These are phyloP conservation scores for Sinonovacula constricta DNA, from an alignment of 1,140 invertebrate species.

Conservation along the genomic window DNA sequence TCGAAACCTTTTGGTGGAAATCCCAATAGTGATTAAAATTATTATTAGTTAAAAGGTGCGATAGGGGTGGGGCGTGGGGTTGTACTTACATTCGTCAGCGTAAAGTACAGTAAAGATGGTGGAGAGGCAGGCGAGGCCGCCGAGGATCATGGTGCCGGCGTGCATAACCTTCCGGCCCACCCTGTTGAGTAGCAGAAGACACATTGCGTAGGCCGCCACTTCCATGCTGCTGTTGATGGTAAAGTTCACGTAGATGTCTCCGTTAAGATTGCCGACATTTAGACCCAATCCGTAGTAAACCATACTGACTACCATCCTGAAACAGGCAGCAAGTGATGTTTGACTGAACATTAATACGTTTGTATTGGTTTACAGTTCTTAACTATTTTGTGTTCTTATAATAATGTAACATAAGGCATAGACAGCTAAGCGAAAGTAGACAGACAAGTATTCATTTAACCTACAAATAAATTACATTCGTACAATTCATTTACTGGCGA, in stretches of 20 bases:
- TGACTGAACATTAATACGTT: neutral
- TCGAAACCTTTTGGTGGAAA: too few relatives aligned
- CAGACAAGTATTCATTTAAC: too few relatives aligned
- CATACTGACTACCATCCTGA: constrained; percentile 65
- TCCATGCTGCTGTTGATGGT: constrained; percentile 83
- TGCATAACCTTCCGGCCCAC: constrained; percentile 62
- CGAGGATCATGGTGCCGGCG: constrained; percentile 81
- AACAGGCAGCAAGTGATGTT: neutral
- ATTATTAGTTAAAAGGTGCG: too few relatives aligned
- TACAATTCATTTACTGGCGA: too few relatives aligned
- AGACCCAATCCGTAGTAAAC: constrained; percentile 80
- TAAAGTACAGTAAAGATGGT: constrained; percentile 61
- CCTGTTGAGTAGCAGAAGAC: constrained; percentile 58
- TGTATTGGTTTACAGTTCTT: neutral
- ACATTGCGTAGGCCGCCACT: constrained; percentile 83
- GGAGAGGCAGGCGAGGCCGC: constrained; percentile 59
- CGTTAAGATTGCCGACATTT: constrained; percentile 65
- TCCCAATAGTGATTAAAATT: too few relatives aligned
- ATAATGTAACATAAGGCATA: neutral
- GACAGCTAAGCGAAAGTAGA: too few relatives aligned
- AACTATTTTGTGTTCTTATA: neutral
- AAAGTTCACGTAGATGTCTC: constrained; percentile 71
- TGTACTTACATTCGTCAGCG: constrained; percentile 54
- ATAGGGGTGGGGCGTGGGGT: too few relatives aligned
- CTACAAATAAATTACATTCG: too few relatives aligned